Evolutionary conservation across 2,797 vertebrate species (phyloP).

Genomic region (Telmatherina bonti): DNA sequence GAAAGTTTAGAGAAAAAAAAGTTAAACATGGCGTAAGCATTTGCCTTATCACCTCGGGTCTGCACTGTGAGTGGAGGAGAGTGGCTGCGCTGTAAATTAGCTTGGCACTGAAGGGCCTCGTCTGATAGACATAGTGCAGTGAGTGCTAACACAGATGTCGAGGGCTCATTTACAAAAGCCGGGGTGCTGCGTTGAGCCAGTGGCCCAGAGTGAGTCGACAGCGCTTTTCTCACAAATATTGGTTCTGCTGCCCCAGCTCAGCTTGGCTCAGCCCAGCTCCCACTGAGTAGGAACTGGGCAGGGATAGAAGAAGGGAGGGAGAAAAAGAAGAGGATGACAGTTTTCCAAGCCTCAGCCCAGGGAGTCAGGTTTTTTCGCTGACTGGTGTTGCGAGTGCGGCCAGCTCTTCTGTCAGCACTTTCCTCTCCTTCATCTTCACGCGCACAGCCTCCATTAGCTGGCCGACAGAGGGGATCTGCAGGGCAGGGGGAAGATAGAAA

Average conservation of each 20-base stretch:
- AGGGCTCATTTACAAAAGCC: constrained; percentile 81
- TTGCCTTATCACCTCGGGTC: constrained; percentile 69
- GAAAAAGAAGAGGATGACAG: constrained; percentile 79
- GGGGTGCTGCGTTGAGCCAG: constrained; percentile 69
- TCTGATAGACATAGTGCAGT: constrained; percentile 69
- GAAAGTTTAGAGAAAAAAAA: constrained; percentile 31
- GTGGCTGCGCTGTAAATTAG: constrained; percentile 74
- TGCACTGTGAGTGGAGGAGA: constrained; percentile 41
- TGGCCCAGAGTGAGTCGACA: constrained; percentile 72
- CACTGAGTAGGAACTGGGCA: constrained; percentile 66
- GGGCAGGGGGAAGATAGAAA: constrained; percentile 57
- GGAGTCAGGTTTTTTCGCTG: constrained; percentile 83
- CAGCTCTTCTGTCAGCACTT: constrained; percentile 91
- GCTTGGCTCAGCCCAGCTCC: constrained; percentile 71
- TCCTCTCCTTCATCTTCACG: constrained; percentile 94
- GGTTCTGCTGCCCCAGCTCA: constrained; percentile 73
- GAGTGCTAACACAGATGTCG: constrained; percentile 80
- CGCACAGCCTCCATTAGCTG: constrained; percentile 90
- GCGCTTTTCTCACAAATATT: constrained; percentile 78
- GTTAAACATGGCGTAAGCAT: constrained; percentile 75
- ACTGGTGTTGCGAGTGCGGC: constrained; percentile 83
- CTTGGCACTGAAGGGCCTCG: constrained; percentile 68
- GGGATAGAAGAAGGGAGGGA: constrained; percentile 44
- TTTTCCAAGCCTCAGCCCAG: constrained; percentile 82
- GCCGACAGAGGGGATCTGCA: constrained; percentile 91